These are phyloP conservation scores for Ptychadena robeensis DNA, from an alignment of 2,797 vertebrate species.

Conservation along the genomic window DNA sequence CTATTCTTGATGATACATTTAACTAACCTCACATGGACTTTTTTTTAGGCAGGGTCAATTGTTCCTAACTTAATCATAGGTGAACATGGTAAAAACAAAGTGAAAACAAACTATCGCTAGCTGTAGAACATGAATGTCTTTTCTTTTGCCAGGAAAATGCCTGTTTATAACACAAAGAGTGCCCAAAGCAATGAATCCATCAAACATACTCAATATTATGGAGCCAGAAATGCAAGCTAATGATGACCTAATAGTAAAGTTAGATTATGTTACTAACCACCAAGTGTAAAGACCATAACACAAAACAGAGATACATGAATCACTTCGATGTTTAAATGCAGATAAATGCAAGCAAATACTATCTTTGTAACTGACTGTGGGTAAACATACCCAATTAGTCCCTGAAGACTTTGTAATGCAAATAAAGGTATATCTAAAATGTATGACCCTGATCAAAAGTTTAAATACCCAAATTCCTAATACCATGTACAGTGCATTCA, in stretches of 20 bases:
- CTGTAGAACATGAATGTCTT: background rate
- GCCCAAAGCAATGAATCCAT: slow-evolving; percentile 32
- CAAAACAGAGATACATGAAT: background rate
- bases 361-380: background rate
- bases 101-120: background rate
- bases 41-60: background rate
- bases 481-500: no score
- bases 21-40: background rate
- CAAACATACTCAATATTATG: slow-evolving; percentile 12
- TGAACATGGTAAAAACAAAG: background rate
- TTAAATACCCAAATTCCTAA: no score
- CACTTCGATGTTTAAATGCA: background rate
- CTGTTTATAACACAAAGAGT: slow-evolving; percentile 27
- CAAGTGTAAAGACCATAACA: background rate
- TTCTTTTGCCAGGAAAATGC: slow-evolving; percentile 36
- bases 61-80: background rate
- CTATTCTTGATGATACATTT: background rate
- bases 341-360: background rate
- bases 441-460: no score
- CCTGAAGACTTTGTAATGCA: background rate
- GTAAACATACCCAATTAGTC: background rate
- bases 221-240: background rate
- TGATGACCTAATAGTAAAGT: slow-evolving; percentile 21
- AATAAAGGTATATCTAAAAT: background rate
- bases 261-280: background rate